Evolutionary conservation across 2,888 invertebrate species (phyloP).

Genomic region (Microctonus brassicae): DNA sequence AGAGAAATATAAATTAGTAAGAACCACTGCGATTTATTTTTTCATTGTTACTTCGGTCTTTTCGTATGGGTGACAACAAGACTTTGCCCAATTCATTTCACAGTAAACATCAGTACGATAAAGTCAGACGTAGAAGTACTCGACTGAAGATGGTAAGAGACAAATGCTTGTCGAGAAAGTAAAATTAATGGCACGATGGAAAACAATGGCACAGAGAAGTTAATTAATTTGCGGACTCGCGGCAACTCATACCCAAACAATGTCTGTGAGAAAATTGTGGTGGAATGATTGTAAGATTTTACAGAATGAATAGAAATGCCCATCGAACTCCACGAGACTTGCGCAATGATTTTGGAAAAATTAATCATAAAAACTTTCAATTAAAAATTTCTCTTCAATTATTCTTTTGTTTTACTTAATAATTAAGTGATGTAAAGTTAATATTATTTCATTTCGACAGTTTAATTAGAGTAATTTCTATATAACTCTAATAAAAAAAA

Average conservation of each 20-base stretch:
- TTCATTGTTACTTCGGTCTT: neutral
- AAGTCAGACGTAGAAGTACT: neutral
- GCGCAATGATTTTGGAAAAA: neutral
- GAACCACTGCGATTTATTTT: neutral
- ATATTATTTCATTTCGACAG: too few species aligned
- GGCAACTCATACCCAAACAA: constrained; percentile 16
- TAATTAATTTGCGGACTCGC: constrained; percentile 32
- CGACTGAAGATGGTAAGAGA: neutral
- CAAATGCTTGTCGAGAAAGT: constrained; percentile 24
- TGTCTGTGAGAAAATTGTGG: neutral
- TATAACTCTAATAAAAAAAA: too few species aligned
- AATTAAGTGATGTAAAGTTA: too few species aligned
- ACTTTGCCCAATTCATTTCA: neutral
- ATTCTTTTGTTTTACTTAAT: too few species aligned
- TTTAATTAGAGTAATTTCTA: too few species aligned
- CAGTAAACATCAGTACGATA: constrained; percentile 5
- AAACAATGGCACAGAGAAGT: constrained; percentile 30
- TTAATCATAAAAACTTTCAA: neutral
- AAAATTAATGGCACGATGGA: constrained; percentile 32
- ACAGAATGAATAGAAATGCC: neutral
- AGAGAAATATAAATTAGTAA: neutral
- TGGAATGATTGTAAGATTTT: neutral
- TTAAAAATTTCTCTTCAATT: neutral
- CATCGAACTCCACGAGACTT: neutral
- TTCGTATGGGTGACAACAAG: neutral